These are phyloP conservation scores for Hipposideros armiger DNA, from an alignment of 2,113 vertebrate species.

Conservation along the genomic window DNA sequence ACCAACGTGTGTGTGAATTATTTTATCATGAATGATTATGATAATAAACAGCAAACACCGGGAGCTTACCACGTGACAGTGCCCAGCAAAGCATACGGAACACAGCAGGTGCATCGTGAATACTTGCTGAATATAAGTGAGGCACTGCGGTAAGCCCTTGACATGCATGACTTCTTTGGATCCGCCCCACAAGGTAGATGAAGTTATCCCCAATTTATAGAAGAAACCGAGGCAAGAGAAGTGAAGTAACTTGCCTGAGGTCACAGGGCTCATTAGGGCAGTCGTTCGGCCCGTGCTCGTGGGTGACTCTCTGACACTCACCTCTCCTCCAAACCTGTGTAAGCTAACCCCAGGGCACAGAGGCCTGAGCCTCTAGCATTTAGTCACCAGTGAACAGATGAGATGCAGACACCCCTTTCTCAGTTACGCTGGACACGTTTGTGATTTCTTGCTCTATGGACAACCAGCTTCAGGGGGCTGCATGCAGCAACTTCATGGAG, in stretches of 20 bases:
- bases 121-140: accelerated
- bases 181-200: neutral
- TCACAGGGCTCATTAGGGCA: neutral
- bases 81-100: neutral
- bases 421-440: neutral
- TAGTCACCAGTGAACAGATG: neutral
- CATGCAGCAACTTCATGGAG: neutral
- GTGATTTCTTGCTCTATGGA: neutral
- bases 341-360: neutral
- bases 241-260: neutral
- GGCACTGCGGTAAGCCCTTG: neutral
- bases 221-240: neutral
- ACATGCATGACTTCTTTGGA: too few species aligned
- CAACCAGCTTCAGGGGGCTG: neutral
- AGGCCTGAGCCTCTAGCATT: neutral
- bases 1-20: neutral
- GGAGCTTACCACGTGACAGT: accelerated
- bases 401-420: neutral
- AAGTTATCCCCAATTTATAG: neutral
- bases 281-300: accelerated
- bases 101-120: neutral
- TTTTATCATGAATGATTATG: neutral
- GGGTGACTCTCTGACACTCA: neutral
- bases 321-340: neutral
- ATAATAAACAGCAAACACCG: accelerated